phyloP scores from a whole-genome alignment of 1,140 invertebrate species.

The Heliothis subflexa region DNA sequence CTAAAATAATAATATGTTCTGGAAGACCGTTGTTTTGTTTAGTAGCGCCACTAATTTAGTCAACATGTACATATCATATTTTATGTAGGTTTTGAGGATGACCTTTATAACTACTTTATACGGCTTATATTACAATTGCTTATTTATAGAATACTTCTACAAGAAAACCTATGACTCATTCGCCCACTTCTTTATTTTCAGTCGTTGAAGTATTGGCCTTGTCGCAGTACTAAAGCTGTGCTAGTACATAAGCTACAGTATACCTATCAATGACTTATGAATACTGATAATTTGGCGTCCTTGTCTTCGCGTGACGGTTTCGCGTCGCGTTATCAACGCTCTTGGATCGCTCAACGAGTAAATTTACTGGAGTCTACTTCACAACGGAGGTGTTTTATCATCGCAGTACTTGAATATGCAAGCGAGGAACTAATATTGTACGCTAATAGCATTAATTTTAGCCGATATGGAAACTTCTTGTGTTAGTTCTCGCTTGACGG shows the following conservation, averaged over 20 bases:
- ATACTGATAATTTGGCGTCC: conserved; percentile 53
- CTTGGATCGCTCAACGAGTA: conserved; percentile 47
- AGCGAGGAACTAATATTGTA: conserved; percentile 33
- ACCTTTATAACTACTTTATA: too few relatives aligned
- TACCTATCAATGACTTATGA: conserved; percentile 55
- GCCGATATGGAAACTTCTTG: conserved; percentile 23
- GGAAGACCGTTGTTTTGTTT: conserved; percentile 15
- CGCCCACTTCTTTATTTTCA: background rate
- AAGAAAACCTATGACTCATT: too few relatives aligned
- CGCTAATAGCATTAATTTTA: conserved; percentile 32
- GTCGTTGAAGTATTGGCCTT: background rate
- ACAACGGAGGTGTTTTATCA: conserved; percentile 47
- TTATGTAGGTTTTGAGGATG: background rate
- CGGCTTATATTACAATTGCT: too few relatives aligned
- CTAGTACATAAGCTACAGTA: background rate
- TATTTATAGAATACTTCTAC: too few relatives aligned
- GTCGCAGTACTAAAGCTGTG: background rate
- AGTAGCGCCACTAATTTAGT: conserved; percentile 5
- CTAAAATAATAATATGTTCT: conserved; percentile 41
- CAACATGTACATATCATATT: background rate
- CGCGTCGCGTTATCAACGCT: conserved; percentile 52
- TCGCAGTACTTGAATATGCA: conserved; percentile 36
- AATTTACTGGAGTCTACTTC: conserved; percentile 50
- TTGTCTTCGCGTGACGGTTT: conserved; percentile 56
- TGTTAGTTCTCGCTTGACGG: background rate